These are phyloP conservation scores for Trachymyrmex septentrionalis DNA, from an alignment of 1,140 invertebrate genomes.

Conservation along the genomic window DNA sequence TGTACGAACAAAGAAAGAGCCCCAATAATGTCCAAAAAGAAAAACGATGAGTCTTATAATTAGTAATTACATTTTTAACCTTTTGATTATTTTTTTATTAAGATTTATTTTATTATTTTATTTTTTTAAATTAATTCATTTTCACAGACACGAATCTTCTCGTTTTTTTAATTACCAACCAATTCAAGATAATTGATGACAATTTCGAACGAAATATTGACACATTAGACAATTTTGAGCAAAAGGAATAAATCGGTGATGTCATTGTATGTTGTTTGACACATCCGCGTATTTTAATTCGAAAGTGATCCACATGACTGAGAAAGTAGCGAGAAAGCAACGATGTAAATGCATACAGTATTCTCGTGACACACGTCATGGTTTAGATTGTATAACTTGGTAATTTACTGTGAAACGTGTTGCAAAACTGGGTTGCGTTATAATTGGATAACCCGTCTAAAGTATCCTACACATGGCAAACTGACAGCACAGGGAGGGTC, in stretches of 20 bases:
- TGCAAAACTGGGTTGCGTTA: constrained; percentile 58
- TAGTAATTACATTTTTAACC: neutral
- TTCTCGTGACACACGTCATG: constrained; percentile 32
- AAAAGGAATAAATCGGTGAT: neutral
- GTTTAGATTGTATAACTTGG: constrained; percentile 52
- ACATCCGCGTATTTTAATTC: neutral
- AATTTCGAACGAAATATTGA: neutral
- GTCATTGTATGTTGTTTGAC: neutral
- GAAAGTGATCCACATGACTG: neutral
- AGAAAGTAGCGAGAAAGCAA: constrained; percentile 21
- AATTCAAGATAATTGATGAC: neutral
- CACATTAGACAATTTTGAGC: neutral
- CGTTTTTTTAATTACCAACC: no score
- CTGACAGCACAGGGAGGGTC: neutral
- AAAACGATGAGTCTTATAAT: neutral
- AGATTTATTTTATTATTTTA: no score
- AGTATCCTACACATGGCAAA: constrained; percentile 29
- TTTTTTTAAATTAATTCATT: neutral
- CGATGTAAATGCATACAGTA: constrained; percentile 8
- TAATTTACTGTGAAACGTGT: constrained; percentile 49
- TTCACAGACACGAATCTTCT: neutral
- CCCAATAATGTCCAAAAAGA: neutral
- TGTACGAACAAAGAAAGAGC: neutral
- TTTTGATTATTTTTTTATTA: no score
- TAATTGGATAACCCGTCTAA: constrained; percentile 53